Percentiles rank a stretch among this genome's conserved stretches.
phyloP scores from a whole-genome alignment of 2,888 invertebrate species.

The Monochamus alternatus region DNA sequence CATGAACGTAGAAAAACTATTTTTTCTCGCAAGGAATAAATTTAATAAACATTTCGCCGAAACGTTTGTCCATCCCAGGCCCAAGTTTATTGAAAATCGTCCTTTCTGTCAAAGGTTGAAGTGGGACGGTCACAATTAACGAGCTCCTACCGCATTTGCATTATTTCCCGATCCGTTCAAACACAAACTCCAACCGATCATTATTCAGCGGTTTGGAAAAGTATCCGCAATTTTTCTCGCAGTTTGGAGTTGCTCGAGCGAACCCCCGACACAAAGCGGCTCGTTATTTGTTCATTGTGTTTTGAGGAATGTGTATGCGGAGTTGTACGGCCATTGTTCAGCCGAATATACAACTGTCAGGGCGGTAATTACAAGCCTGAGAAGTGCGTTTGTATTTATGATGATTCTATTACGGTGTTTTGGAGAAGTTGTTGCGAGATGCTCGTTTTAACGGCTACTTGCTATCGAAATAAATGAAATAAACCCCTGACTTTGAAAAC shows the following conservation, averaged over 20 bases:
- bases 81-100: neutral
- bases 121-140: neutral
- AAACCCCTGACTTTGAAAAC: too few relatives aligned
- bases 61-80: neutral
- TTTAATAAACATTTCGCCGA: too few relatives aligned
- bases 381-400: neutral
- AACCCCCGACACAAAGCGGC: conserved; percentile 21
- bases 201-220: conserved; percentile 23
- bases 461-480: too few relatives aligned
- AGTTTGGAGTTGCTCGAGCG: conserved; percentile 4
- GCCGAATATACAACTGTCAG: conserved; percentile 8
- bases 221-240: conserved; percentile 24
- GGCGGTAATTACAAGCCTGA: neutral
- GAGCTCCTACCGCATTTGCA: conserved; percentile 8
- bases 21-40: neutral
- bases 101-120: conserved; percentile 4
- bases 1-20: neutral
- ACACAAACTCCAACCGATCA: conserved; percentile 17
- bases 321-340: conserved; percentile 12
- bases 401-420: neutral
- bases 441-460: too few relatives aligned
- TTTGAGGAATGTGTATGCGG: conserved; percentile 14
- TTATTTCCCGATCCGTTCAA: conserved; percentile 10
- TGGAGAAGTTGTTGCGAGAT: neutral
- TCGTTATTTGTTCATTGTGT: conserved; percentile 27